Evolutionary conservation across 2,888 invertebrate genomes (phyloP).

Genomic region (Sarcophaga subvicina): DNA sequence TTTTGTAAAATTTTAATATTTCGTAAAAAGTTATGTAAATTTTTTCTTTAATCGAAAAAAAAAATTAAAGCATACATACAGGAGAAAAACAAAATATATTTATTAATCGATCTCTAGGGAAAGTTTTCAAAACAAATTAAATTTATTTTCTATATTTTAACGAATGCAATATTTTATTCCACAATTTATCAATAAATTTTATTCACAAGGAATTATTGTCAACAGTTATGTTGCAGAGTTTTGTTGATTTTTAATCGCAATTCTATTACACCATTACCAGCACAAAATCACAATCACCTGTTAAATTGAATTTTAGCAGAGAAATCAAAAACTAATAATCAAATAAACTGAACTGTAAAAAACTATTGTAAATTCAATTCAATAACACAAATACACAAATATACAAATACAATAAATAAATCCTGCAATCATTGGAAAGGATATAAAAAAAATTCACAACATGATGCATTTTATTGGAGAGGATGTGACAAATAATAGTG

Average conservation of each 20-base stretch:
- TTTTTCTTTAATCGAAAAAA: no score
- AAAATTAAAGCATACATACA: no score
- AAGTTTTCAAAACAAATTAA: no score
- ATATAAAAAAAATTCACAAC: not conserved
- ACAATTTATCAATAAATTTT: no score
- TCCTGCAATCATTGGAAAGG: no score
- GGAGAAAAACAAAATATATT: no score
- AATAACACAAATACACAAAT: not conserved
- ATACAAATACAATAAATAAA: not conserved
- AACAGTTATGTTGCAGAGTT: not conserved
- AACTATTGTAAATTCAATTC: slow-evolving; percentile 17
- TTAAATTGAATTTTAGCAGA: not conserved
- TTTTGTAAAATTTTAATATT: no score
- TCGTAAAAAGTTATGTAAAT: no score
- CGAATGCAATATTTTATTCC: no score
- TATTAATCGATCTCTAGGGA: no score
- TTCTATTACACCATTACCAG: not conserved
- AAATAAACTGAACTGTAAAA: not conserved
- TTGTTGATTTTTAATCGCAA: not conserved
- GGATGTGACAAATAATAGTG: slow-evolving; percentile 43
- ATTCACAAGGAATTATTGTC: not conserved
- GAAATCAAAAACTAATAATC: not conserved
- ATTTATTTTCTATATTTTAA: no score
- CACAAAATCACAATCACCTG: slow-evolving; percentile 26
- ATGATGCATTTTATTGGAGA: slow-evolving; percentile 16